Conservation (phyloP, 2,888 invertebrate species). For the Adela reaumurella region DNA sequence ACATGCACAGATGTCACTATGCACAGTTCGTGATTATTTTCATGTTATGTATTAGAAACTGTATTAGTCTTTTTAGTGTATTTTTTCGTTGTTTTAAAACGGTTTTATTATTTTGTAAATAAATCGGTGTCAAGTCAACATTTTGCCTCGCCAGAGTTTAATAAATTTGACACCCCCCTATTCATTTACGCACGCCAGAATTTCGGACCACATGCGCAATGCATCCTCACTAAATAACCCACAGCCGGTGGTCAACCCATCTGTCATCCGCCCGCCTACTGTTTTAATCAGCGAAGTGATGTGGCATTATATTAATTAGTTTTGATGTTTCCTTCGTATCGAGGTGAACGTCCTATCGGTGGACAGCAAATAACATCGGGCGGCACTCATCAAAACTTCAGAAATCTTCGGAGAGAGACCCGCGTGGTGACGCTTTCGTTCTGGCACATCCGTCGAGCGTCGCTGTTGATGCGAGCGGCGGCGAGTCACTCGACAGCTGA, state of each 20-base stretch:
- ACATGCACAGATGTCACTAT: no score
- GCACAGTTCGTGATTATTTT: no score
- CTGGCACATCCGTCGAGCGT: background rate
- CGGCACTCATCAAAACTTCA: no score
- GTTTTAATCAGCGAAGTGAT: slow-evolving; percentile 28
- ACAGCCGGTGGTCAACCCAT: slow-evolving; percentile 21
- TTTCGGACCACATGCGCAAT: background rate
- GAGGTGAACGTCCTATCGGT: background rate
- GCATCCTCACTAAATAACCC: background rate
- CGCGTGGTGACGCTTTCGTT: background rate
- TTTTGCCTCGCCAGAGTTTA: background rate
- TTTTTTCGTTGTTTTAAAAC: no score
- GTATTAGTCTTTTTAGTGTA: no score
- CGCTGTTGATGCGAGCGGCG: background rate
- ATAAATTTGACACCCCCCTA: background rate
- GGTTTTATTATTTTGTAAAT: no score
- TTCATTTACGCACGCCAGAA: background rate
- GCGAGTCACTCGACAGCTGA: slow-evolving; percentile 19
- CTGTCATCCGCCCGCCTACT: slow-evolving; percentile 45
- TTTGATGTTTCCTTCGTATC: background rate
- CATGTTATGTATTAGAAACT: no score
- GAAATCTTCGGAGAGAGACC: background rate
- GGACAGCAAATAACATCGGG: background rate
- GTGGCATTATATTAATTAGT: background rate
- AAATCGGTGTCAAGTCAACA: background rate